Evolutionary conservation across 1,140 invertebrate genomes (phyloP).

Genomic region (Telenomus remus): DNA sequence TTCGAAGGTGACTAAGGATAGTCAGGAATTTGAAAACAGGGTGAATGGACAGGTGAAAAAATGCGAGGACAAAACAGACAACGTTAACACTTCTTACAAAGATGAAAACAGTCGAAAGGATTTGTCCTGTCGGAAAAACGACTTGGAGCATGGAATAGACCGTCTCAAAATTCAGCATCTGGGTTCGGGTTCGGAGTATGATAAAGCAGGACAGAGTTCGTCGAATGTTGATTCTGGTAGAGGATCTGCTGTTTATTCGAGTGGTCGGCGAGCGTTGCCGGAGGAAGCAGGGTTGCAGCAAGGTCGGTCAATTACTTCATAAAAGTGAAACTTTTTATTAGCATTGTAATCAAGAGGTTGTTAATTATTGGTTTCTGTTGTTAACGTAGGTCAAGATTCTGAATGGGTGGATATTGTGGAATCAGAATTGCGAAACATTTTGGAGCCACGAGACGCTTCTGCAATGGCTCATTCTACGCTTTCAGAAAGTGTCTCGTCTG

Average conservation of each 20-base stretch:
- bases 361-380: not conserved
- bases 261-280: slow-evolving; percentile 77
- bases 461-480: slow-evolving; percentile 77
- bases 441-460: slow-evolving; percentile 79
- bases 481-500: slow-evolving; percentile 81
- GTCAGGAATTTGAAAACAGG: slow-evolving; percentile 38
- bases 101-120: slow-evolving; percentile 59
- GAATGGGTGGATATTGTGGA: slow-evolving; percentile 91
- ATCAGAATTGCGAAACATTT: slow-evolving; percentile 84
- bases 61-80: slow-evolving; percentile 59
- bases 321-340: not conserved
- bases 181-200: slow-evolving; percentile 81
- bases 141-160: slow-evolving; percentile 69
- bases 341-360: too few relatives aligned
- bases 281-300: slow-evolving; percentile 59
- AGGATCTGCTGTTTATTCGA: slow-evolving; percentile 85
- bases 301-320: slow-evolving; percentile 27
- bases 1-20: slow-evolving; percentile 59
- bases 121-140: slow-evolving; percentile 61
- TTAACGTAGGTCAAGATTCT: slow-evolving; percentile 79
- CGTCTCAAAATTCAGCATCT: slow-evolving; percentile 75
- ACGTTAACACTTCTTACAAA: slow-evolving; percentile 54
- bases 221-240: slow-evolving; percentile 85
- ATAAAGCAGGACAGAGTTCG: slow-evolving; percentile 81
- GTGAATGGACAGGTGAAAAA: slow-evolving; percentile 49